Conservation (phyloP, 2,888 invertebrate genomes). For the Troides helena region DNA sequence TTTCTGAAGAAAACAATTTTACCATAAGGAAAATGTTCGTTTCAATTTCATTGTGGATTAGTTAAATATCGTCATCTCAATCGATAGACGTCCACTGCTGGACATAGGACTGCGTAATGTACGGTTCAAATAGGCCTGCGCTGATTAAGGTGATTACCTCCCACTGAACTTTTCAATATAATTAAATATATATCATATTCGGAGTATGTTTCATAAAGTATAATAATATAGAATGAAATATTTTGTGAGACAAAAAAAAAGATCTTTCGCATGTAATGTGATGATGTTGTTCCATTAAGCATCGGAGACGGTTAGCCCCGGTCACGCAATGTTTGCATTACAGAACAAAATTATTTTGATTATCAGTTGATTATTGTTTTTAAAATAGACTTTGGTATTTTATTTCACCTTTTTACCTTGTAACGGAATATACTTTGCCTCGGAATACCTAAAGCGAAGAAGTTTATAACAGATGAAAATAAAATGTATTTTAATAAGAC, state of each 20-base stretch:
- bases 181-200: no score
- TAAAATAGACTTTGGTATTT: conserved; percentile 5
- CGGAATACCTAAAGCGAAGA: not conserved
- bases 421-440: not conserved
- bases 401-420: not conserved
- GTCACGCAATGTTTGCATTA: conserved; percentile 77
- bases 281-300: conserved; percentile 75
- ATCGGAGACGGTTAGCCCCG: conserved; percentile 70
- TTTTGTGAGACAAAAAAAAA: conserved; percentile 12
- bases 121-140: no score
- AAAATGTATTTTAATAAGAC: no score
- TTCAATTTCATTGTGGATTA: not conserved
- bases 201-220: not conserved
- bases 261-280: conserved; percentile 47
- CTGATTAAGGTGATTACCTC: no score
- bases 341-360: conserved; percentile 25
- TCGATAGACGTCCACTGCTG: no score
- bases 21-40: not conserved
- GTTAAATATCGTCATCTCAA: no score
- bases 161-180: no score
- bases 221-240: not conserved
- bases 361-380: conserved; percentile 26
- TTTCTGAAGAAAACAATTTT: conserved; percentile 1
- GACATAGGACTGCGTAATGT: no score
- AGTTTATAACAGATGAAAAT: no score